Evolutionary conservation across 2,797 vertebrate genomes (phyloP), one percentile per base, ranked within the genome.

Genomic region (Galago senegalensis): DNA sequence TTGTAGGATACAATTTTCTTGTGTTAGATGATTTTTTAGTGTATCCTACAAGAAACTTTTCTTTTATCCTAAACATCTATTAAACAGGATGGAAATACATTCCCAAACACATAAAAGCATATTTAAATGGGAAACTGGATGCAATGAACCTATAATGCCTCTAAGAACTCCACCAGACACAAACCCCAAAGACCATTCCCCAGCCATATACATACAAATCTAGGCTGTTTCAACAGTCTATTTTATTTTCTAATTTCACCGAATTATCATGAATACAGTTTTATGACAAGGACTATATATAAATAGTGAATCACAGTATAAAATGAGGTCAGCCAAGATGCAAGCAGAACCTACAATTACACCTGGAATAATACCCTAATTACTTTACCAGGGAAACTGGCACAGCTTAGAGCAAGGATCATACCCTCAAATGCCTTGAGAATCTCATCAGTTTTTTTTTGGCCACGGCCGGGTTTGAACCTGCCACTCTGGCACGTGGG

Each of bases 71-170:
- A 94, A 93, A 63, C 21, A 18, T 77, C 79, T 70, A 89, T 25
- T 92, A 83, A 72, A 43, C 37, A 89, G 21, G 3, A 70, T 81
- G 94, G 90, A 96, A 94, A 56, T 43, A 91, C 13, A 85, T 65
- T 72, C n/a, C 60, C 53, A 92, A 85, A 94, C 11, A 72, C 29
- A 20, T 67, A 95, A 87, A 87, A 37, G 31, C 37, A 89, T 56
- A 86, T 37, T 67, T 91, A 93, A 92, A 75, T 37, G 73, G 37
- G 21, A 58, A 85, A 72, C 31, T n/a, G 60, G 40, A 17, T 90
- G n/a, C 37, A 49, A 85, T 37, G 86, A 89, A 92, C 31, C 43
- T 61, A 65, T 5, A 7, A 23, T 29, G 3, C n/a, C 81, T 83
- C 5, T 0, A 88, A 79, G 67, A 93, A 89, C n/a, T 58, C 5